These are phyloP conservation scores for Poeciliopsis paucimaculata DNA, from an alignment of 2,797 vertebrate species.

Conservation along the genomic window DNA sequence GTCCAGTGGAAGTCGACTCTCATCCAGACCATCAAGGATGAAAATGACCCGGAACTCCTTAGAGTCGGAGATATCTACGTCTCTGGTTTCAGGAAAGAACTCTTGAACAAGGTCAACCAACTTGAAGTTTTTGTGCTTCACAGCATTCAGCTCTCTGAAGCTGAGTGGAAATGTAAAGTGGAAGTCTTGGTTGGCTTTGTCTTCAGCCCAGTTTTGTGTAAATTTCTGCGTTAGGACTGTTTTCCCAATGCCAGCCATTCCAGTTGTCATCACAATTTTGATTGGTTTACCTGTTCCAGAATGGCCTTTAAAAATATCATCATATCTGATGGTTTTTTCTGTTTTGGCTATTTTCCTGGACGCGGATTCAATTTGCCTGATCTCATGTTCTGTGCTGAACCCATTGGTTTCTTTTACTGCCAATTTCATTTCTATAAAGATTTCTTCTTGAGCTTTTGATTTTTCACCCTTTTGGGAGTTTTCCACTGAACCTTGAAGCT, in stretches of 20 bases:
- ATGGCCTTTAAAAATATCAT: not conserved
- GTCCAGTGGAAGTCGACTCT: slow-evolving; percentile 19
- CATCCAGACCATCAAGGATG: slow-evolving; percentile 13
- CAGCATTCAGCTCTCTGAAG: not conserved
- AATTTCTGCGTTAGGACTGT: slow-evolving; percentile 1
- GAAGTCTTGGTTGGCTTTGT: slow-evolving; percentile 16
- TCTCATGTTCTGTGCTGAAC: slow-evolving; percentile 6
- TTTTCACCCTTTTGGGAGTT: slow-evolving; percentile 4
- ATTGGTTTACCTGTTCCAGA: not conserved
- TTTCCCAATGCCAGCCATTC: slow-evolving; percentile 4
- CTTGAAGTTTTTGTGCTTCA: slow-evolving; percentile 6
- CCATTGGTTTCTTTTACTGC: slow-evolving; percentile 2
- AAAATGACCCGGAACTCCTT: slow-evolving; percentile 6
- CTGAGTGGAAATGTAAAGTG: not conserved
- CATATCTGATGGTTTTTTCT: not conserved
- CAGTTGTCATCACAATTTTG: not conserved
- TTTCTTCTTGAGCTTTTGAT: slow-evolving; percentile 15
- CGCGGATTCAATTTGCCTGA: not conserved
- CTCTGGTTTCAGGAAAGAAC: slow-evolving; percentile 19
- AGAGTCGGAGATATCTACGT: slow-evolving; percentile 8
- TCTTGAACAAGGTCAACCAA: slow-evolving; percentile 15
- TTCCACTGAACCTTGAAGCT: slow-evolving; percentile 7
- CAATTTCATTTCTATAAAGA: slow-evolving; percentile 11
- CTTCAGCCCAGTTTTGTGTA: slow-evolving; percentile 8
- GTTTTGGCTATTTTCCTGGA: not conserved